Evolutionary conservation across 2,888 invertebrate genomes (phyloP), one percentile per base, ranked within the genome.

Genomic region (Hedya salicella): DNA sequence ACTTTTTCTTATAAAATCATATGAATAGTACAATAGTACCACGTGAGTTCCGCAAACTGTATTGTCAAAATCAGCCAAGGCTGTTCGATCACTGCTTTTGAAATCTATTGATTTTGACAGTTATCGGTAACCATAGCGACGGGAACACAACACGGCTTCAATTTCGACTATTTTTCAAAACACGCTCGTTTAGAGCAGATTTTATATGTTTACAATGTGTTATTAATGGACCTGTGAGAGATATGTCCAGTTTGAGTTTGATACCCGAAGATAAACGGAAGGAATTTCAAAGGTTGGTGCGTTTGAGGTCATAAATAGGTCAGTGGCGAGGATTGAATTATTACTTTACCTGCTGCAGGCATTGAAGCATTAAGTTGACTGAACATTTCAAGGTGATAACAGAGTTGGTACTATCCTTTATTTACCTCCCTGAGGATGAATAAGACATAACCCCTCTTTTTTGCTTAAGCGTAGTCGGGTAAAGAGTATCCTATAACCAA

Each of bases 171-270:
- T 77, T 77, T 78, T 78, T 66, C 63, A 69, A 68, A 62, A 68
- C 61, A 36, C 67, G 71, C 79, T 80, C 74, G 44, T 81, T 80
- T 83, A 74, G 76, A 76, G 78, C 70, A 17, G 62, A 68, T 74
- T 73, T 69, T 64, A 71, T 67, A 36, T 36, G 8, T 36, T 11
- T 36, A 68, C 73, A 68, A 83, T 78, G 70, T 80, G 70, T 71
- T 69, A 73, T 81, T 78, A 79, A 90, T 90, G 88, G 77, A 68
- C 63, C 67, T 74, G 77, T 82, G 76, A 74, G 71, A 74, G 88
- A 70, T 62, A 92, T 93, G 91, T 92, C 93, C 79, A 86, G 90
- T 71, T 71, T 93, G 76, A 93, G 92, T 82, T 81, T 93, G 62
- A 81, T 91, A 60, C 91, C 93, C 14, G 93, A 93, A 79, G 93